A percentile compares a stretch with the other conserved stretches of the same genome.
These are phyloP conservation scores for Pantherophis alleghaniensis DNA, from an alignment of 2,797 vertebrate genomes.

Conservation along the genomic window DNA sequence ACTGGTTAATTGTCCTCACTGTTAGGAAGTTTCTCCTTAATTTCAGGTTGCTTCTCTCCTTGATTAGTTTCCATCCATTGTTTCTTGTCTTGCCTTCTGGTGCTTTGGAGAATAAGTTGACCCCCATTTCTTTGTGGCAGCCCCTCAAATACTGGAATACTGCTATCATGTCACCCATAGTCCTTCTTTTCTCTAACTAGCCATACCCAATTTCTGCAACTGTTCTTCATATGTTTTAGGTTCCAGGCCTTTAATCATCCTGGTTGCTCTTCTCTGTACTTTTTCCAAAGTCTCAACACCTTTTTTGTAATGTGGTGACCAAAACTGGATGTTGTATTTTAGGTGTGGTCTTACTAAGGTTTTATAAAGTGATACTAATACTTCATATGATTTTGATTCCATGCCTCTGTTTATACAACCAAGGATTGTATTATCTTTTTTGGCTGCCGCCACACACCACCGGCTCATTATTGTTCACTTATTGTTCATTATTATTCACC, in stretches of 20 bases:
- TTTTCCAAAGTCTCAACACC: neutral
- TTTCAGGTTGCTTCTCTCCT: neutral
- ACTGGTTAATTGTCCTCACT: neutral
- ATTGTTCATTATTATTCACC: neutral
- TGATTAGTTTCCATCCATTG: neutral
- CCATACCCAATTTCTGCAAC: neutral
- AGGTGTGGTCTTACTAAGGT: neutral
- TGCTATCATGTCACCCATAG: neutral
- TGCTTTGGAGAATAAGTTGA: neutral
- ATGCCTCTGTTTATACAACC: neutral
- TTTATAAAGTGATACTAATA: neutral
- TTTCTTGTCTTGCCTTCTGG: neutral
- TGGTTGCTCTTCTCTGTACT: neutral
- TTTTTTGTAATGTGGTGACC: neutral
- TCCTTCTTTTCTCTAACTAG: neutral
- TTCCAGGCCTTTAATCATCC: neutral
- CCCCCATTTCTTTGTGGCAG: neutral
- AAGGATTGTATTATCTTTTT: neutral
- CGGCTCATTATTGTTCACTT: neutral
- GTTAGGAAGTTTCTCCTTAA: neutral
- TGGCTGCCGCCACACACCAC: neutral
- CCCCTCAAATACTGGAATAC: neutral
- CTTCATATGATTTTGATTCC: neutral
- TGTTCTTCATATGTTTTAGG: neutral
- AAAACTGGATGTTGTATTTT: neutral